Evolutionary conservation across 2,797 vertebrate species (phyloP).

Genomic region (Rhynchonycteris naso): DNA sequence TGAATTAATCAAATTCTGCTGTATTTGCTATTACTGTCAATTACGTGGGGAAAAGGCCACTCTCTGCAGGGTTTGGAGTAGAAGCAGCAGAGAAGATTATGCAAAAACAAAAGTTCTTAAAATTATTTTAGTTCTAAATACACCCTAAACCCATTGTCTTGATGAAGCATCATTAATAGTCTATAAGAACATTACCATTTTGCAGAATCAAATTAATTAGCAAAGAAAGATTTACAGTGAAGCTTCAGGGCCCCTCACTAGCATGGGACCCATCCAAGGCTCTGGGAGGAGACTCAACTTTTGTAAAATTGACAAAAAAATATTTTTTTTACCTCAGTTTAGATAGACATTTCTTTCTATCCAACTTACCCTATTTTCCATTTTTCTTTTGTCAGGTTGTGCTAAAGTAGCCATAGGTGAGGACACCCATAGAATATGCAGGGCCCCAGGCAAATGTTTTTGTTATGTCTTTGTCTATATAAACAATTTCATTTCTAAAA

Average conservation of each 20-base stretch:
- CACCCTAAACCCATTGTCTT: constrained; percentile 7
- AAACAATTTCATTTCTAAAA: background rate
- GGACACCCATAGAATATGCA: background rate
- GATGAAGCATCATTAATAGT: background rate
- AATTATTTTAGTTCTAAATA: constrained; percentile 51
- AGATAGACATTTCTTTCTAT: background rate
- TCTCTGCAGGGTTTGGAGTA: constrained; percentile 63
- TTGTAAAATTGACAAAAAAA: background rate
- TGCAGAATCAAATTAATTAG: background rate
- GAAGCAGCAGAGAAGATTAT: constrained; percentile 3
- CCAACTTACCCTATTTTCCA: background rate
- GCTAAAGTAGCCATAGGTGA: background rate
- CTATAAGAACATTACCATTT: background rate
- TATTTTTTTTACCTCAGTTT: background rate
- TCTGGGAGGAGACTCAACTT: background rate
- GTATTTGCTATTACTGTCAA: constrained; percentile 68
- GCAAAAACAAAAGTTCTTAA: constrained; percentile 40
- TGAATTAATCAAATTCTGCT: constrained; percentile 76
- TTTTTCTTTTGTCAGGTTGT: background rate
- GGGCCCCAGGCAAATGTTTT: background rate
- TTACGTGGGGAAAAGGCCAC: background rate
- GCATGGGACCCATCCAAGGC: background rate
- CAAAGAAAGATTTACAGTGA: background rate
- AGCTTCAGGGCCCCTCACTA: background rate
- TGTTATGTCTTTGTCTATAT: background rate